A percentile compares a stretch with the other conserved stretches of the same genome.
phyloP scores from a whole-genome alignment of 1,140 invertebrate genomes.

The Zophobas morio region DNA sequence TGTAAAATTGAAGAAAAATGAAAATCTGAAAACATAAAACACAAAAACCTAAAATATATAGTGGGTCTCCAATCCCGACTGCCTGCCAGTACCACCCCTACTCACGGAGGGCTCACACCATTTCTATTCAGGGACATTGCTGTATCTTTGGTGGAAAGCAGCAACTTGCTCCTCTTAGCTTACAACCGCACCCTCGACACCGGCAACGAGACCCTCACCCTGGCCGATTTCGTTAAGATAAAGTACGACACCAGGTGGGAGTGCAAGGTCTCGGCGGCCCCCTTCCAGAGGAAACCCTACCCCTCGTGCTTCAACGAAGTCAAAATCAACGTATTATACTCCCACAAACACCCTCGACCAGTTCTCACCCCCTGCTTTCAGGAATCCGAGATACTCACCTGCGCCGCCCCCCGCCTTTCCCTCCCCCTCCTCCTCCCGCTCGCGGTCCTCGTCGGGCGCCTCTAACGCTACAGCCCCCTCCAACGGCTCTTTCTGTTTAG shows the following conservation, averaged over 20 bases:
- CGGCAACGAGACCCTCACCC: not conserved
- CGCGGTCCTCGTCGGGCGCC: not conserved
- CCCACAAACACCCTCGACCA: no score
- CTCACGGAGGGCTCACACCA: not conserved
- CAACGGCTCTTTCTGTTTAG: conserved; percentile 57
- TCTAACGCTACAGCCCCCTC: not conserved
- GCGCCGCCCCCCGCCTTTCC: no score
- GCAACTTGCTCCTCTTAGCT: conserved; percentile 6
- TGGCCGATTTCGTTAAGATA: conserved; percentile 23
- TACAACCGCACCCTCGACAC: not conserved
- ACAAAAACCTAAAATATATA: no score
- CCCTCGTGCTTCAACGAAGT: conserved; percentile 35
- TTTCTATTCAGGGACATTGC: not conserved
- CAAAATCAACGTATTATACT: conserved; percentile 30
- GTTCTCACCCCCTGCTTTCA: no score
- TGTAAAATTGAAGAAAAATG: no score
- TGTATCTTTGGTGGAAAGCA: not conserved
- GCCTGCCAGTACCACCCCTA: no score
- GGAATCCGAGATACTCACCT: no score
- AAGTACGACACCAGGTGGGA: conserved; percentile 36
- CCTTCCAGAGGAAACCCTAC: conserved; percentile 7
- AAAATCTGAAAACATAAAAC: no score
- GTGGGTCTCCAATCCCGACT: no score
- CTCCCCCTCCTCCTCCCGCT: not conserved
- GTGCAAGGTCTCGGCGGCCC: conserved; percentile 7